Base-by-base conservation (phyloP, 1,140 invertebrate genomes). In the Procambarus virginalis region DNA sequence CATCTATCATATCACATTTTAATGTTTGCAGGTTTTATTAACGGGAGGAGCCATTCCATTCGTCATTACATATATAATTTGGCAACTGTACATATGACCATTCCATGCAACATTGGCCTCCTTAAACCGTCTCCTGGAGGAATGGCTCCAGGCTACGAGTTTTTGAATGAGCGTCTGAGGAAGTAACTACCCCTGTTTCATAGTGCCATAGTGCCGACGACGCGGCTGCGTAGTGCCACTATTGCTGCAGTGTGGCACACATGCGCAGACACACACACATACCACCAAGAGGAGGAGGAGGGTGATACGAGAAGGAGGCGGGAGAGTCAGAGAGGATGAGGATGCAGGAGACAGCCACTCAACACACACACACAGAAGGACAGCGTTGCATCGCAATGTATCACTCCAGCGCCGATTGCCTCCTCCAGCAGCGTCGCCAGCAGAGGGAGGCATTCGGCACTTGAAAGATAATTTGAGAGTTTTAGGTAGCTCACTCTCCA, bases 71-170 rank as follows among this genome's bases (percentile, higher is more conserved):
- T 86, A 78, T 86, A 86, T 86, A 86, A 86, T 86, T 86, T 78
- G 84, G 84, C 73, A 86, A 78, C 84, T 86, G 84, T 86, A 86
- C 84, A 86, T 86, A 86, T 86, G 84, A 86, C 84, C 84, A 86
- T 86, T 77, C 73, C 84, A 78, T 78, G 84, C 73, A 86, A 78
- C 84, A 78, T 78, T 77, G 84, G 73, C 73, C 55, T 77, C 76
- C 84, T 86, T 86, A 86, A 86, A 86, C 58, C 84, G 84, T 77
- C 73, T 77, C 75, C 55, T 73, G 60, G 64, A 86, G 84, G 55
- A 86, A 86, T 86, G 84, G 75, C 73, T 49, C 68, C 51, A 48
- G 49, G 22, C 84, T 86, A 86, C 84, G 84, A 86, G 84, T 78
- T 86, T 86, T 86, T 86, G 84, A 86, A 86, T 86, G 84, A 78